Base-by-base conservation (phyloP, 2,113 vertebrate genomes). In the Lucifuga dentata region DNA sequence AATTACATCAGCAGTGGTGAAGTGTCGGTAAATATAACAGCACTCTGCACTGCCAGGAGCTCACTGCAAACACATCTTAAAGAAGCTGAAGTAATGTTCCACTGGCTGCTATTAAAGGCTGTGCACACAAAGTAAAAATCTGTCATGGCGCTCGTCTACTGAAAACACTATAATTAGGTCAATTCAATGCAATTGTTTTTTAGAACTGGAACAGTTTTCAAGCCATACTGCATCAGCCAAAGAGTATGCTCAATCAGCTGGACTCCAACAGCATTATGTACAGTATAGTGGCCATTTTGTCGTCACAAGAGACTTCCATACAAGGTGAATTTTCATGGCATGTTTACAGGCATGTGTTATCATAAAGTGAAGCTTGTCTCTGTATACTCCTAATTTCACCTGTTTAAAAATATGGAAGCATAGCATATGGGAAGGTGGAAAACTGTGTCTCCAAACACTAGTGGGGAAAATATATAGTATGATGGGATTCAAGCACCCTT, bases 361-460 rank as follows among this genome's bases (percentile, higher is more conserved):
- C 33, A 12, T n/a, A 2, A 39, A 56, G 52, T 16, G 24, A 29
- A 17, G 4, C 16, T 2, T 11, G 17, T 5, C 5, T 23, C 19
- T 29, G 21, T 29, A 59, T 39, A 29, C 12, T 13, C n/a, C n/a
- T 41, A n/a, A 58, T 58, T 40, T 19, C 3, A 58, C 26, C 21
- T 43, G n/a, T 32, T n/a, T 9, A 41, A 17, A 41, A 17, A 33
- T 9, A 12, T 32, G 24, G 43, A 10, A 17, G 23, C 40, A 12
- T 29, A 29, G 24, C n/a, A 12, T 10, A 16, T 12, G 16, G 10
- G 15, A 11, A 11, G 23, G 12, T 29, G 15, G n/a, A n/a, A n/a
- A n/a, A 29, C 6, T 16, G n/a, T 16, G 48, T 16, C 26, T 29
- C 24, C 29, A 24, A 50, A 29, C 20, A 48, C 48, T 16, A 44